Evolutionary conservation across 2,113 vertebrate genomes (phyloP), one percentile per base, ranked within the genome.

Genomic region (Ameiurus melas): DNA sequence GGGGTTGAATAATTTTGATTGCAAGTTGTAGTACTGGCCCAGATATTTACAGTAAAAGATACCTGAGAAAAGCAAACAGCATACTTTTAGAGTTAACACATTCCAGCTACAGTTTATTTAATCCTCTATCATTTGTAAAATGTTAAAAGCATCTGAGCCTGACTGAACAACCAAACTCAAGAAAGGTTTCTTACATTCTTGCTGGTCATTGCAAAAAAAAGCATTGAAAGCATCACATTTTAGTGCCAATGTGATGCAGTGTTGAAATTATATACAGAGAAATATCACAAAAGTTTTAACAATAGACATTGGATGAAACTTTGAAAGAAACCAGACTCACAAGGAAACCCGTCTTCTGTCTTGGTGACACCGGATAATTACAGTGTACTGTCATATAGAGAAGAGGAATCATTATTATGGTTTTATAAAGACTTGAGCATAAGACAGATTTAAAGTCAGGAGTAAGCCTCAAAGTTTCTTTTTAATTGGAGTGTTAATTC

Each of bases 401-500:
- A 53, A 53, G 16, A 51, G 53, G 13, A 51, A 77, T 77, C 43
- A 47, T 25, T 51, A 78, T n/a, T 51, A 53, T 53, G 53, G 47
- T 17, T n/a, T 79, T 79, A 17, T 53, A n/a, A 53, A n/a, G 47
- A 30, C 77, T 25, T 51, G 4, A 79, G 53, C 47, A 79, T 17
- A 79, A 53, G 7, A 10, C 3, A 57, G 27, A 53, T 57, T 55
- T 57, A 80, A 55, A 3, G 5, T 80, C 27, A 25, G 20, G 19
- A 73, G 70, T 73, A 75, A 81, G 39, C 80, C 73, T 82, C 27
- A 51, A 87, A 70, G 71, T 87, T 78, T 89, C 70, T 88, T 93
- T 84, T 77, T 47, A 73, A 84, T 86, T 86, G 87, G 39, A 92
- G 93, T 92, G 88, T 89, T 58, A 92, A 90, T 93, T 91, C 91